Evolutionary conservation across 2,113 vertebrate species (phyloP).

Genomic region (Onychostoma macrolepis): DNA sequence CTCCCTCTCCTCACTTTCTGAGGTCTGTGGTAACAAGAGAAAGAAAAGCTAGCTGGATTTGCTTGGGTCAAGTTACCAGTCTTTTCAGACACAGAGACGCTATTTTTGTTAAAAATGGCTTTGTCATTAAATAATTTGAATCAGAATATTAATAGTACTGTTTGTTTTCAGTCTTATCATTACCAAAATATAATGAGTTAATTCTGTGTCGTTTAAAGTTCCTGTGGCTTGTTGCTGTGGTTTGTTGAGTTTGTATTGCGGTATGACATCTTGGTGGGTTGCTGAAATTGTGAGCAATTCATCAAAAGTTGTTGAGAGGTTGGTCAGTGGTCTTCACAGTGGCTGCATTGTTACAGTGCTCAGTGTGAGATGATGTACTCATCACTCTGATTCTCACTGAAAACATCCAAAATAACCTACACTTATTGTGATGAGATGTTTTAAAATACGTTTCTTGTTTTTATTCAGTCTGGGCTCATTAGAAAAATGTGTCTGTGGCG

Average conservation of each 20-base stretch:
- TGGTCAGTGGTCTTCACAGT: slow-evolving; percentile 33
- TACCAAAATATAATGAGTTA: neutral
- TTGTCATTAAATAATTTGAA: neutral
- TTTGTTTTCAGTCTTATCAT: neutral
- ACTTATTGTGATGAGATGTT: neutral
- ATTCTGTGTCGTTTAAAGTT: neutral
- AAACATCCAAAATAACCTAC: neutral
- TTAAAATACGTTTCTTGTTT: neutral
- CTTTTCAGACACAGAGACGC: neutral
- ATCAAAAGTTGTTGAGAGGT: slow-evolving; percentile 21
- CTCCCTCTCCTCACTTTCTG: neutral
- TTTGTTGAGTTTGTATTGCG: neutral
- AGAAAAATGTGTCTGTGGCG: too few species aligned
- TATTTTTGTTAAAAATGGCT: neutral
- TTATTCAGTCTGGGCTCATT: too few species aligned
- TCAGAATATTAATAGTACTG: neutral
- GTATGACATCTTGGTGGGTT: neutral
- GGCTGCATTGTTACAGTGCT: neutral
- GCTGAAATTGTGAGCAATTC: neutral
- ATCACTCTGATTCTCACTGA: neutral
- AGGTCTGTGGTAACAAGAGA: neutral
- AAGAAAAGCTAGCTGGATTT: neutral
- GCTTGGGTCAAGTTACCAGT: slow-evolving; percentile 2
- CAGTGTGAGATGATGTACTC: neutral
- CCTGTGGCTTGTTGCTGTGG: slow-evolving; percentile 6